Conservation (phyloP, 2,888 invertebrate genomes). For the Temnothorax ravouxi region DNA sequence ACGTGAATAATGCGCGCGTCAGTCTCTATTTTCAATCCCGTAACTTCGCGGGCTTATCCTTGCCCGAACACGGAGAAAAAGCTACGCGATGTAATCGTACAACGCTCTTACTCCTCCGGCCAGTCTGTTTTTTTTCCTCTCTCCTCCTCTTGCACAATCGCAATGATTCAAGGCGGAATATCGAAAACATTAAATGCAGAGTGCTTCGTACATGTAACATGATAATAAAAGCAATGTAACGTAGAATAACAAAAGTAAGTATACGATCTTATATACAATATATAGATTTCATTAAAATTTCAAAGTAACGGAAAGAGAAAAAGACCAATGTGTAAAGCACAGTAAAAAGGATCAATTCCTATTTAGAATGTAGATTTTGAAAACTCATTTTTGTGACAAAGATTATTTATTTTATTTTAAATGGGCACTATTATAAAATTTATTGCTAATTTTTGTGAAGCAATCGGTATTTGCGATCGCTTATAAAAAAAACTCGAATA, state of each 20-base stretch:
- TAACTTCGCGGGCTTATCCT: constrained; percentile 40
- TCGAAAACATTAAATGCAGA: background rate
- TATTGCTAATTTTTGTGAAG: background rate
- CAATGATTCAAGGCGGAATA: constrained; percentile 27
- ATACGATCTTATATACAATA: too few relatives aligned
- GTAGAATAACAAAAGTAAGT: background rate
- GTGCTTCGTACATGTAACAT: background rate
- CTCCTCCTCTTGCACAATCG: constrained; percentile 1
- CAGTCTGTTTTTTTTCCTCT: background rate
- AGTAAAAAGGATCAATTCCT: background rate
- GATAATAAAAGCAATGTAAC: background rate
- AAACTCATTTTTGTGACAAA: background rate
- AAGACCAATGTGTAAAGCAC: background rate
- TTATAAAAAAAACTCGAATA: background rate
- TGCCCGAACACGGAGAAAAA: constrained; percentile 34
- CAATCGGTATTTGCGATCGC: background rate
- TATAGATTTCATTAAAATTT: background rate
- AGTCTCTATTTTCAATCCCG: constrained; percentile 51
- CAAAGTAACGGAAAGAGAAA: background rate
- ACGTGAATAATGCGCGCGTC: constrained; percentile 46
- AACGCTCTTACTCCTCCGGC: constrained; percentile 6
- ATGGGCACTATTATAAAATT: background rate
- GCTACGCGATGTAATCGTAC: constrained; percentile 35
- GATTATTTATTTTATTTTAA: background rate
- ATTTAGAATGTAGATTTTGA: background rate